Evolutionary conservation across 2,113 vertebrate species (phyloP), one percentile per base, ranked within the genome.

Genomic region (Ciconia maguari): DNA sequence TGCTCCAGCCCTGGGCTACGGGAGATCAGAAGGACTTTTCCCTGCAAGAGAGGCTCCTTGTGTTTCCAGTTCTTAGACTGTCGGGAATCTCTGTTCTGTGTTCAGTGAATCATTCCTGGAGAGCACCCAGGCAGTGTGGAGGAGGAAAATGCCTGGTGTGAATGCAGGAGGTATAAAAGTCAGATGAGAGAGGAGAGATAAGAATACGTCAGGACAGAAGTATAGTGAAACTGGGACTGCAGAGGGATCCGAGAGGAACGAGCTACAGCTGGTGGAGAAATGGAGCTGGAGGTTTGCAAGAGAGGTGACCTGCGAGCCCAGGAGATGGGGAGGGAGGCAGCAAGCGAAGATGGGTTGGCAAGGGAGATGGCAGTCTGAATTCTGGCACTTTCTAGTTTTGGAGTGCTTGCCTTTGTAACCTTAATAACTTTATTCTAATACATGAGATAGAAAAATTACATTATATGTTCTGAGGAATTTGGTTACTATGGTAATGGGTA

Each of bases 341-440:
- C 61, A 54, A 38, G 46, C 10, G 6, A 51, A 30, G 88, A 48
- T 81, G 46, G 64, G 61, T 90, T 96, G 93, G 87, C 92, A 88
- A 77, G 82, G 83, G 70, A 93, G 87, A 78, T 95, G 87, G 93
- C 94, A 95, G 62, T 68, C 87, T 96, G 92, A 91, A 83, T 96
- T 86, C 92, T 96, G 96, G 94, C 83, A 89, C 94, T 84, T 93
- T 70, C 96, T 97, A 93, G 94, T 87, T 96, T 80, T 92, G 83
- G 95, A 92, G 38, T 81, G 49, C 83, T 92, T 94, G 83, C 90
- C 95, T 97, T 94, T 93, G 88, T 96, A 97, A 96, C 95, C 92
- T 96, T 95, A 95, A 97, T 96, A 95, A 96, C 95, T 94, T 94
- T 95, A 79, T 97, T 95, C 96, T 96, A 95, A 96, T 97, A 95